Conservation (phyloP, 2,888 invertebrate genomes). For the Ditula angustiorana region DNA sequence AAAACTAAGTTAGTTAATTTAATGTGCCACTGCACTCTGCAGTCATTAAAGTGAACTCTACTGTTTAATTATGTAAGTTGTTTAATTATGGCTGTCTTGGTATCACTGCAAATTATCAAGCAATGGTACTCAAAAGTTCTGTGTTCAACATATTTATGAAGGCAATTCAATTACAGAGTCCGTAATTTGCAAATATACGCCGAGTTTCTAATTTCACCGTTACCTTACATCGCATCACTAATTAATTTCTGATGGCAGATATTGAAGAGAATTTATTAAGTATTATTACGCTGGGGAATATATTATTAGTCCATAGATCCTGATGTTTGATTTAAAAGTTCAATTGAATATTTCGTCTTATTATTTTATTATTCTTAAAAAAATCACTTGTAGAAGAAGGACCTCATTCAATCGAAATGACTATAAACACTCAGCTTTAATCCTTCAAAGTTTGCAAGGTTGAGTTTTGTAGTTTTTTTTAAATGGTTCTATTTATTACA, state of each 20-base stretch:
- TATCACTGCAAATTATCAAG: background rate
- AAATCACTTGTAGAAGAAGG: too few species aligned
- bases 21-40: slow-evolving; percentile 37
- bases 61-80: slow-evolving; percentile 27
- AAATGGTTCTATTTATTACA: too few species aligned
- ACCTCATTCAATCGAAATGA: too few species aligned
- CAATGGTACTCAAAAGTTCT: background rate
- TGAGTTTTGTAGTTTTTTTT: too few species aligned
- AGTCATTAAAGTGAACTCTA: slow-evolving; percentile 25
- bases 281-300: slow-evolving; percentile 13
- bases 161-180: slow-evolving; percentile 39
- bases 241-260: slow-evolving; percentile 25
- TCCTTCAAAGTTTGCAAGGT: too few species aligned
- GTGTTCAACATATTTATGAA: slow-evolving; percentile 14
- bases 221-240: slow-evolving; percentile 27
- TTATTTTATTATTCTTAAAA: too few species aligned
- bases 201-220: slow-evolving; percentile 24
- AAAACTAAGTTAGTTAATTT: slow-evolving; percentile 37
- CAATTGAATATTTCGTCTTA: background rate
- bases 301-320: background rate
- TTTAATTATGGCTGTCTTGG: slow-evolving; percentile 1
- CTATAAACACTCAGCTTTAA: too few species aligned
- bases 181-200: slow-evolving; percentile 33
- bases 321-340: background rate
- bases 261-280: slow-evolving; percentile 20